Evolutionary conservation across 2,113 vertebrate species (phyloP).

Genomic region (Ivindomyrus marchei): DNA sequence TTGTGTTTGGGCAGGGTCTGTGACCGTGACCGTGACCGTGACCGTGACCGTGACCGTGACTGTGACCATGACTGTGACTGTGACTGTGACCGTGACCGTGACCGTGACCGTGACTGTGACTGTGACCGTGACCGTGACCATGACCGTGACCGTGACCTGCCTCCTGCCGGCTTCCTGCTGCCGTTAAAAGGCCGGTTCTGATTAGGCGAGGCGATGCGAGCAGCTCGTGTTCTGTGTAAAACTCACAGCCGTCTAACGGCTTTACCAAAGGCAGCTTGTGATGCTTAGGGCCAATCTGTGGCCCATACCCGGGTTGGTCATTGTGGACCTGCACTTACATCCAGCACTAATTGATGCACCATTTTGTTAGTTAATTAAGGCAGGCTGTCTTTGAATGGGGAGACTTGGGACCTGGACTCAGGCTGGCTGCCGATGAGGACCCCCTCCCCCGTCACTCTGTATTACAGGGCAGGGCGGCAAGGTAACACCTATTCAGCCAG

Average conservation of each 20-base stretch:
- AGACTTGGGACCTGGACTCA: neutral
- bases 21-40: neutral
- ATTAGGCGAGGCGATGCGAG: neutral
- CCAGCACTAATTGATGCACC: neutral
- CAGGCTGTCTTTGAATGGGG: neutral
- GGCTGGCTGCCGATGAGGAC: neutral
- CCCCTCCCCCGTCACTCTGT: neutral
- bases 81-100: neutral
- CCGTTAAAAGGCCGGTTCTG: neutral
- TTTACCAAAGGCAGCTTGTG: neutral
- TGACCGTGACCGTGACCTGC: neutral
- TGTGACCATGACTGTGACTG: conserved; percentile 15
- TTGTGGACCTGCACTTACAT: neutral
- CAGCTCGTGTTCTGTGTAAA: neutral
- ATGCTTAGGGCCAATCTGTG: neutral
- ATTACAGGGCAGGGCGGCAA: neutral
- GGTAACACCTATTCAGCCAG: neutral
- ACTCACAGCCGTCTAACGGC: neutral
- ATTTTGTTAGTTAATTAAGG: neutral
- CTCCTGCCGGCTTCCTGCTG: neutral
- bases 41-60: neutral
- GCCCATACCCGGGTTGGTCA: neutral
- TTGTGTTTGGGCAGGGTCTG: neutral
- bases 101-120: neutral
- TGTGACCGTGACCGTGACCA: neutral